Percentiles rank a stretch among this genome's conserved stretches.
Evolutionary conservation across 2,113 vertebrate genomes (phyloP).

Genomic region (pig (Sus scrofa)): DNA sequence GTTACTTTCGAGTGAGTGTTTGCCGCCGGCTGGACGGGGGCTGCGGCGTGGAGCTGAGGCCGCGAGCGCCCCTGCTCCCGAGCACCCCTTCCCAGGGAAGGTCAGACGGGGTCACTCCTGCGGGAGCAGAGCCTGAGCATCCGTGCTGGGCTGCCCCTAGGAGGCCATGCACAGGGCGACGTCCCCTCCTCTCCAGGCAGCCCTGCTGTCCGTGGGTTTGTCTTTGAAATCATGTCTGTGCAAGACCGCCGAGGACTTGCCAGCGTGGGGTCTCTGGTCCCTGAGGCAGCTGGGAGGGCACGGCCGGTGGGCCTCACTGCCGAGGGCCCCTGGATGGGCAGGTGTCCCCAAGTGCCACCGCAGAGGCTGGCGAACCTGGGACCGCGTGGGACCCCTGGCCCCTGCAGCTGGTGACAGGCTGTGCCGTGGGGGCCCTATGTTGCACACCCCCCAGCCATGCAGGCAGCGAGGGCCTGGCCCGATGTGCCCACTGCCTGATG

Average conservation of each 20-base stretch:
- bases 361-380: fast-evolving
- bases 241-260: not conserved
- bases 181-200: slow-evolving; percentile 84
- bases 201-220: slow-evolving; percentile 88
- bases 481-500: not conserved
- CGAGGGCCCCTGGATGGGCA: not conserved
- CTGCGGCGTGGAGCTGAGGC: not conserved
- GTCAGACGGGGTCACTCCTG: not conserved
- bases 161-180: fast-evolving
- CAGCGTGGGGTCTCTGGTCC: not conserved
- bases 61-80: fast-evolving
- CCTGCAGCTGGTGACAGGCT: no score
- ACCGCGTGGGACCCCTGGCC: no score
- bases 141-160: not conserved
- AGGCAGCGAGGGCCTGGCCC: fast-evolving
- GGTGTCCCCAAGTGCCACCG: not conserved
- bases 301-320: fast-evolving
- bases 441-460: no score
- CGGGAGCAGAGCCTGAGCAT: not conserved
- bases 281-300: not conserved
- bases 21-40: fast-evolving
- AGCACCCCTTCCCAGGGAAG: not conserved
- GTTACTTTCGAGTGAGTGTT: not conserved
- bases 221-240: slow-evolving; percentile 87
- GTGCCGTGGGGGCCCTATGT: not conserved